Evolutionary conservation across 2,888 invertebrate species (phyloP).

Genomic region (Meganola albula): DNA sequence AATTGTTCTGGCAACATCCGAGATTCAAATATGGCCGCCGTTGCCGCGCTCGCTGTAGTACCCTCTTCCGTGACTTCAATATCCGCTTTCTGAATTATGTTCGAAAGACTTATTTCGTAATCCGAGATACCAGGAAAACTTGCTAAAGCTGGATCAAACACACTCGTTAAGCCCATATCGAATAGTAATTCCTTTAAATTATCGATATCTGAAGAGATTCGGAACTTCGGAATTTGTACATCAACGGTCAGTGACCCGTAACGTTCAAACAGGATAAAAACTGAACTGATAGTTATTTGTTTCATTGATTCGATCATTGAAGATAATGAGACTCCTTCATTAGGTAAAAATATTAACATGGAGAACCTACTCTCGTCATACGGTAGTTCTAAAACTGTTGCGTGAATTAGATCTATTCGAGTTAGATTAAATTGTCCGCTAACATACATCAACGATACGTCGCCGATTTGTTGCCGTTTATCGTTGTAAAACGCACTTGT

Average conservation of each 20-base stretch:
- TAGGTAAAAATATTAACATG: slow-evolving; percentile 81
- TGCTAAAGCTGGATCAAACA: slow-evolving; percentile 46
- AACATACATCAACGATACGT: slow-evolving; percentile 53
- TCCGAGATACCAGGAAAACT: slow-evolving; percentile 47
- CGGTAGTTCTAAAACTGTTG: slow-evolving; percentile 52
- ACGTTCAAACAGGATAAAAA: slow-evolving; percentile 58
- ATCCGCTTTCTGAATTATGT: slow-evolving; percentile 59
- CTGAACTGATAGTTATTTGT: slow-evolving; percentile 53
- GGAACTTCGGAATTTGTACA: slow-evolving; percentile 79
- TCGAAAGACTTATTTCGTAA: slow-evolving; percentile 40
- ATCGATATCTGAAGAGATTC: slow-evolving; percentile 65
- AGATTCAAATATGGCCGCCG: slow-evolving; percentile 32
- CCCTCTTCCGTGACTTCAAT: slow-evolving; percentile 63
- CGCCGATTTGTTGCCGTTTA: slow-evolving; percentile 38
- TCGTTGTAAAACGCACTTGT: slow-evolving; percentile 47
- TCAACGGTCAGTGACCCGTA: slow-evolving; percentile 58
- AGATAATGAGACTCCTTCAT: slow-evolving; percentile 50
- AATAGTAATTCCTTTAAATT: slow-evolving; percentile 61
- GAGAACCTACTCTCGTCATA: slow-evolving; percentile 64
- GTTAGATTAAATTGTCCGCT: slow-evolving; percentile 34
- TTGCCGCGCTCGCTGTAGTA: slow-evolving; percentile 42
- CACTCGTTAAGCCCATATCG: slow-evolving; percentile 54
- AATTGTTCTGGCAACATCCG: slow-evolving; percentile 38
- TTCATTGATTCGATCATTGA: slow-evolving; percentile 70
- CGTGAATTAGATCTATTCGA: slow-evolving; percentile 32